Evolutionary conservation across 2,888 invertebrate species (phyloP).

Genomic region (Drosophila kokeensis): DNA sequence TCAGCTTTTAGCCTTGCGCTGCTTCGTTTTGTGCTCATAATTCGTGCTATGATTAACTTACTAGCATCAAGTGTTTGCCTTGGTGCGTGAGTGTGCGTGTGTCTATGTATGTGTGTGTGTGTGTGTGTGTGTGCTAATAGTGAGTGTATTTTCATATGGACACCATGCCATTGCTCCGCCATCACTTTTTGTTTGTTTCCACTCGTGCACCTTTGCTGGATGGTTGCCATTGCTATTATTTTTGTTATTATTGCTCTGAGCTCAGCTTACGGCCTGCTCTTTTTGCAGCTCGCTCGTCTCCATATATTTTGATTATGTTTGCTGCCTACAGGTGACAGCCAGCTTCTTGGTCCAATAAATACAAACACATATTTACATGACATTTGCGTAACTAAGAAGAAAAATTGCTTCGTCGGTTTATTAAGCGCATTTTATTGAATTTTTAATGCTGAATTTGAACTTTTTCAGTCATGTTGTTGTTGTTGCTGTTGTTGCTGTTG

Average conservation of each 20-base stretch:
- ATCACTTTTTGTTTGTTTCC: slow-evolving; percentile 15
- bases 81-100: slow-evolving; percentile 2
- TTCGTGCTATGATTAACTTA: slow-evolving; percentile 40
- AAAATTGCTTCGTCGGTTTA: slow-evolving; percentile 62
- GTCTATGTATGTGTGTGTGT: slow-evolving; percentile 1
- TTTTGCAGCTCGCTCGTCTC: neutral
- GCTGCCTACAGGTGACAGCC: slow-evolving; percentile 45
- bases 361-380: slow-evolving; percentile 22
- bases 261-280: slow-evolving; percentile 16
- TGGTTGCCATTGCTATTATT: neutral
- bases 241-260: slow-evolving; percentile 11
- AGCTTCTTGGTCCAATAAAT: slow-evolving; percentile 4
- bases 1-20: slow-evolving; percentile 9
- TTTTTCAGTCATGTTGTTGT: slow-evolving; percentile 6
- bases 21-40: slow-evolving; percentile 29
- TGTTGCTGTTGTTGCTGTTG: neutral
- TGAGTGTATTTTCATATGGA: slow-evolving; percentile 7
- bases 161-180: slow-evolving; percentile 16
- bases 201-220: slow-evolving; percentile 11
- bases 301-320: slow-evolving; percentile 19
- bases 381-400: slow-evolving; percentile 37
- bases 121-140: slow-evolving; percentile 1
- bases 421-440: slow-evolving; percentile 57
- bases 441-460: slow-evolving; percentile 48
- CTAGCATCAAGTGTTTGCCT: slow-evolving; percentile 15